A percentile compares a stretch with the other conserved stretches of the same genome.
Conservation (phyloP, 2,888 invertebrate species). For the Tiliacea aurago region DNA sequence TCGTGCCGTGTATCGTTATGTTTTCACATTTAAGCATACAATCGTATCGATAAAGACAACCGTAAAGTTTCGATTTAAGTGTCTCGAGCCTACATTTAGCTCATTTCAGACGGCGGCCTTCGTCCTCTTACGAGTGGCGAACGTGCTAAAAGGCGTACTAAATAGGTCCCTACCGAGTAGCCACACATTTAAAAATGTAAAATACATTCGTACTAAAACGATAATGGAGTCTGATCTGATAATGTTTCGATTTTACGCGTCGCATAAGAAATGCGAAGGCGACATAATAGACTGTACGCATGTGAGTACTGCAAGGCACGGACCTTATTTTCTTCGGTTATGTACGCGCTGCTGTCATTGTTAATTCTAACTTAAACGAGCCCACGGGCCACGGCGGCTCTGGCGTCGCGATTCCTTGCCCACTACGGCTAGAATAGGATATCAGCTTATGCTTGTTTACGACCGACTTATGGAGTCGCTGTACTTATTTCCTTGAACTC, state of each 20-base stretch:
- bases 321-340: constrained; percentile 62
- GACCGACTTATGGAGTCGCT: constrained; percentile 51
- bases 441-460: constrained; percentile 60
- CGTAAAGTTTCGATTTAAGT: constrained; percentile 86
- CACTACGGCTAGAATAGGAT: constrained; percentile 54
- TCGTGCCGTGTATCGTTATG: constrained; percentile 72
- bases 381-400: constrained; percentile 37
- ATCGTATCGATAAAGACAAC: constrained; percentile 81
- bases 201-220: constrained; percentile 75
- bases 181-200: constrained; percentile 75
- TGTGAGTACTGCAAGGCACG: constrained; percentile 51
- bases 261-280: constrained; percentile 68
- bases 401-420: constrained; percentile 39
- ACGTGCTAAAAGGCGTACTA: constrained; percentile 72
- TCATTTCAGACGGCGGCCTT: constrained; percentile 73
- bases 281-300: constrained; percentile 58
- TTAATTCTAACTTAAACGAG: constrained; percentile 69
- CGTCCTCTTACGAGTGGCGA: constrained; percentile 66
- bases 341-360: constrained; percentile 64
- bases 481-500: constrained; percentile 47
- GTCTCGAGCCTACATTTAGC: constrained; percentile 73
- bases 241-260: constrained; percentile 74
- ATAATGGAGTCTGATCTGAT: constrained; percentile 75
- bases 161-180: constrained; percentile 70
- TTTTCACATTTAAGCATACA: constrained; percentile 78